Evolutionary conservation across 2,797 vertebrate genomes (phyloP).

Genomic region (Poecilia wingei): DNA sequence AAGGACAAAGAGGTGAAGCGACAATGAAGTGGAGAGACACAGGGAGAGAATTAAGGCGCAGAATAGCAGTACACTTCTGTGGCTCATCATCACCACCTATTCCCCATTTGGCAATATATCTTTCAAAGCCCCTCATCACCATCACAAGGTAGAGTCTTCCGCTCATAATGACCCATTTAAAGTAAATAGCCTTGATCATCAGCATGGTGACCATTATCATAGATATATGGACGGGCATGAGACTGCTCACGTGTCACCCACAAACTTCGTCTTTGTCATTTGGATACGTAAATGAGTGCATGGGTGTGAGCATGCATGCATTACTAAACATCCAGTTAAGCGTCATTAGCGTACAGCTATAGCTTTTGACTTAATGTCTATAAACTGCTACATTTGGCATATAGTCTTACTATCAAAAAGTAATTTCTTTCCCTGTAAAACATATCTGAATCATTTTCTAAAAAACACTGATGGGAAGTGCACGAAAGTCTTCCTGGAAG

Average conservation of each 20-base stretch:
- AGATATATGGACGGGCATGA: conserved; percentile 69
- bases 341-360: conserved; percentile 44
- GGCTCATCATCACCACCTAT: conserved; percentile 71
- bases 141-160: conserved; percentile 75
- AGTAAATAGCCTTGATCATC: conserved; percentile 81
- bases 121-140: conserved; percentile 80
- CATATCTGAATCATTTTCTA: conserved; percentile 31
- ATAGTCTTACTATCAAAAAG: conserved; percentile 14
- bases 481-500: conserved; percentile 18
- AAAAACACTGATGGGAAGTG: conserved; percentile 34
- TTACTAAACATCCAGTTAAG: conserved; percentile 50
- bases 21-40: conserved; percentile 71
- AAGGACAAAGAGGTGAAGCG: conserved; percentile 77
- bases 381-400: conserved; percentile 31
- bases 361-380: conserved; percentile 38
- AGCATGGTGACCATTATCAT: conserved; percentile 75
- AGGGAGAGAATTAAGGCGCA: conserved; percentile 62
- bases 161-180: conserved; percentile 81
- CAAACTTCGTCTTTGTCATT: conserved; percentile 73
- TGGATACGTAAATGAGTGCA: conserved; percentile 50
- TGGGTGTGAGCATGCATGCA: conserved; percentile 34
- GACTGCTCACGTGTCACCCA: conserved; percentile 72
- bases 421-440: conserved; percentile 36
- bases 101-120: conserved; percentile 75
- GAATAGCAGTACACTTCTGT: conserved; percentile 65